phyloP scores from a whole-genome alignment of 1,140 invertebrate genomes.

The Plutomurus gul region DNA sequence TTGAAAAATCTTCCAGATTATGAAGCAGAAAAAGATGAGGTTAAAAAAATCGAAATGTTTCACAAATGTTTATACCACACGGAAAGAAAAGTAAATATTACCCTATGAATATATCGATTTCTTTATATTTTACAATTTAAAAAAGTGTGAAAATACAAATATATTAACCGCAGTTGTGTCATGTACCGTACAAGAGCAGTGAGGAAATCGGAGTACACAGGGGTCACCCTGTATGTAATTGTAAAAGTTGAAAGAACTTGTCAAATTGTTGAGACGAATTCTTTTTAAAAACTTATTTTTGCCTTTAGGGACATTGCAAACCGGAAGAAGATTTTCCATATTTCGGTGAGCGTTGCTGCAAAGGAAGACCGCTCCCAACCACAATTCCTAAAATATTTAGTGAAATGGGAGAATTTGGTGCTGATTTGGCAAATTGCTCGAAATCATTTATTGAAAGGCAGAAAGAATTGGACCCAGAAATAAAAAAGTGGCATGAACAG shows the following conservation, averaged over 20 bases:
- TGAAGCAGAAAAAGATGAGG: not conserved
- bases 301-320: too few relatives aligned
- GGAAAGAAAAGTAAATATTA: not conserved
- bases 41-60: not conserved
- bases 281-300: too few relatives aligned
- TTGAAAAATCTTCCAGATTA: not conserved
- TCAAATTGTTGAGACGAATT: too few relatives aligned
- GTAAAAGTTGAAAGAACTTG: too few relatives aligned
- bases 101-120: not conserved
- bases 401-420: not conserved
- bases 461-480: not conserved
- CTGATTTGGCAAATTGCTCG: not conserved
- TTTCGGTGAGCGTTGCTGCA: too few relatives aligned
- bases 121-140: not conserved
- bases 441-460: not conserved
- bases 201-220: too few relatives aligned
- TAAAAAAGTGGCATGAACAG: not conserved
- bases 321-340: too few relatives aligned
- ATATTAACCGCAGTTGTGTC: too few relatives aligned
- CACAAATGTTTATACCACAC: not conserved
- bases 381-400: not conserved
- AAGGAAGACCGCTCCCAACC: too few relatives aligned
- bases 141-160: not conserved
- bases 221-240: too few relatives aligned
- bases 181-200: too few relatives aligned